Evolutionary conservation across 1,140 invertebrate genomes (phyloP).

Genomic region (Ceratina japonica): DNA sequence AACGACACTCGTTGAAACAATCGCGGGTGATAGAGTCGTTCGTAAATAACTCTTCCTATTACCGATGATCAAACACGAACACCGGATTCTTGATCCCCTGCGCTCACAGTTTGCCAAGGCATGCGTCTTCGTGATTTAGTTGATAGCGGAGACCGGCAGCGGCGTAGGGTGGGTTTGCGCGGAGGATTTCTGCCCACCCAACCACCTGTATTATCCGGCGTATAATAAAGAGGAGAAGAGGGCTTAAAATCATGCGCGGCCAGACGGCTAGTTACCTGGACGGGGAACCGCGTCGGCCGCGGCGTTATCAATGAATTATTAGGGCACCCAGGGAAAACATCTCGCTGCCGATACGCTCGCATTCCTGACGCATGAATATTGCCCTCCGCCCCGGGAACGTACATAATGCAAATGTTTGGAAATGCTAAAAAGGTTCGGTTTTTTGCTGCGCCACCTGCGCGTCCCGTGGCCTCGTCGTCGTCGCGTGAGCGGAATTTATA

Average conservation of each 20-base stretch:
- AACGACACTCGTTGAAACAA: too few species aligned
- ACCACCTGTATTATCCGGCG: not conserved
- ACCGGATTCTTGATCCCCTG: slow-evolving; percentile 13
- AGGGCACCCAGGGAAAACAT: not conserved
- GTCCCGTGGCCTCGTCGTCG: not conserved
- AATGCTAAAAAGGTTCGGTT: slow-evolving; percentile 10
- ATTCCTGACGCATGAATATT: slow-evolving; percentile 29
- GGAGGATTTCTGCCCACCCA: not conserved
- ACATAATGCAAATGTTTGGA: slow-evolving; percentile 22
- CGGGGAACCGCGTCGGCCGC: not conserved
- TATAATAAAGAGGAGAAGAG: too few species aligned
- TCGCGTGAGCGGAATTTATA: slow-evolving; percentile 20
- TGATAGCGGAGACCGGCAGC: not conserved
- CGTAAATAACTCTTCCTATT: not conserved
- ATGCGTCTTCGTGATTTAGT: not conserved
- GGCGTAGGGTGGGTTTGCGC: not conserved
- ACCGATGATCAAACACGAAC: slow-evolving; percentile 26
- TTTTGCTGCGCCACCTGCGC: slow-evolving; percentile 12
- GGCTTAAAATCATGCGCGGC: not conserved
- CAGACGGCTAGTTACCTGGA: not conserved
- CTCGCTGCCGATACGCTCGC: slow-evolving; percentile 8
- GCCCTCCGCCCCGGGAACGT: not conserved
- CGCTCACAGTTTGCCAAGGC: not conserved
- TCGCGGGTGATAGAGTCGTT: too few species aligned
- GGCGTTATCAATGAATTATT: slow-evolving; percentile 26